These are phyloP conservation scores for Prosopocoilus inquinatus DNA, from an alignment of 2,888 invertebrate genomes.

Conservation along the genomic window DNA sequence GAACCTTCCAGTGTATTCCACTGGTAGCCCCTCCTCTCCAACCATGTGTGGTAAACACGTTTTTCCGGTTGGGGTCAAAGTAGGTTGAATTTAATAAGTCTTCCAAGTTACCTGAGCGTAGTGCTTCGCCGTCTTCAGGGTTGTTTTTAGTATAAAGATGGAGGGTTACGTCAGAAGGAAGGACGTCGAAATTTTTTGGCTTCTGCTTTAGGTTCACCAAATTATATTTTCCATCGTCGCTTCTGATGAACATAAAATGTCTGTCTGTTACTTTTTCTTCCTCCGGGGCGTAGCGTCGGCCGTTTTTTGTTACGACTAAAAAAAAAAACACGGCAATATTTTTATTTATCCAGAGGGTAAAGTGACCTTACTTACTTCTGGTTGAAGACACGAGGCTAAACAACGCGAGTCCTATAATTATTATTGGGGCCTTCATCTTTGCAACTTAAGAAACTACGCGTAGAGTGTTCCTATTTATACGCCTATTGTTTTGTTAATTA, in stretches of 20 bases:
- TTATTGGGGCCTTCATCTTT: too few species aligned
- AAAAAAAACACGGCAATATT: neutral
- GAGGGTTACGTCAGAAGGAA: conserved; percentile 30
- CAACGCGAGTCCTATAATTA: too few species aligned
- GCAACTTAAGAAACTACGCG: too few species aligned
- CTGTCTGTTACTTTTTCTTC: conserved; percentile 10
- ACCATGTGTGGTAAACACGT: conserved; percentile 41
- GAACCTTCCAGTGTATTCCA: conserved; percentile 28
- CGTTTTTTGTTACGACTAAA: conserved; percentile 10
- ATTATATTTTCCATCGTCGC: conserved; percentile 8
- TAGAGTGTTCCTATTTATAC: too few species aligned
- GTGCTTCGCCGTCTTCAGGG: conserved; percentile 10
- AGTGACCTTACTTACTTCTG: too few species aligned
- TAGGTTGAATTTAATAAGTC: conserved; percentile 20
- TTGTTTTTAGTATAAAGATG: conserved; percentile 34
- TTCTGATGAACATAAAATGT: conserved; percentile 4
- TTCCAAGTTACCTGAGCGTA: conserved; percentile 12
- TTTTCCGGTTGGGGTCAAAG: conserved; percentile 30
- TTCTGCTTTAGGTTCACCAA: conserved; percentile 8
- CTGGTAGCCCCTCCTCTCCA: conserved; percentile 37
- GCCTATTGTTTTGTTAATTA: too few species aligned
- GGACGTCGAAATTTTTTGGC: conserved; percentile 7
- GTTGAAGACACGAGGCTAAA: too few species aligned
- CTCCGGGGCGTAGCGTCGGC: conserved; percentile 6
- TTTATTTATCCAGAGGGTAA: too few species aligned